phyloP scores from a whole-genome alignment of 2,113 vertebrate species.

The Herpailurus yagouaroundi region DNA sequence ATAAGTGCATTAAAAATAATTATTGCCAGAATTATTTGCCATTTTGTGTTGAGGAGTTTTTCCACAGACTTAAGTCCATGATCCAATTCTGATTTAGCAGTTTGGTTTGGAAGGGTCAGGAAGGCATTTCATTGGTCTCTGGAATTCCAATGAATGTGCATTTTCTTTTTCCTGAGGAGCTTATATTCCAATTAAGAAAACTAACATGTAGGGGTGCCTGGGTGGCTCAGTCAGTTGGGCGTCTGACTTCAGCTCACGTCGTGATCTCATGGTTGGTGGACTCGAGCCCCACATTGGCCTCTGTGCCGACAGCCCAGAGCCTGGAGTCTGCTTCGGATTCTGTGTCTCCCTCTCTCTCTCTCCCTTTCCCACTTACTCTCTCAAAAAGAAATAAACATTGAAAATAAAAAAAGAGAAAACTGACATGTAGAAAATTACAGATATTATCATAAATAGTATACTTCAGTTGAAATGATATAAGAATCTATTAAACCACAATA shows the following conservation, averaged over 20 bases:
- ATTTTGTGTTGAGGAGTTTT: not conserved
- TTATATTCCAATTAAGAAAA: not conserved
- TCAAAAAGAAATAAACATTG: too few relatives aligned
- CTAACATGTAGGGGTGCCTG: not conserved
- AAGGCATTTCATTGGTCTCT: not conserved
- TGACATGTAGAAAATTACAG: not conserved
- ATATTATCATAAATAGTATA: not conserved
- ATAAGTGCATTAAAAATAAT: not conserved
- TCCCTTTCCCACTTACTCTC: too few relatives aligned
- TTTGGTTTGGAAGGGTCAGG: not conserved
- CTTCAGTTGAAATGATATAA: not conserved
- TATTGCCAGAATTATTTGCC: not conserved
- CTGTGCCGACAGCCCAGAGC: too few relatives aligned
- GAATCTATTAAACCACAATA: not conserved
- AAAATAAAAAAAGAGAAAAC: not conserved
- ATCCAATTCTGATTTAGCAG: not conserved
- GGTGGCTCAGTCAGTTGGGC: too few relatives aligned
- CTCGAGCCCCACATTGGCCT: too few relatives aligned
- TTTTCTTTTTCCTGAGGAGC: not conserved
- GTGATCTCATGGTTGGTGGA: too few relatives aligned
- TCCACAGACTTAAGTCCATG: not conserved
- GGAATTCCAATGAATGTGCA: not conserved
- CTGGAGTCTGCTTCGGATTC: too few relatives aligned
- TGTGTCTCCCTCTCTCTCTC: too few relatives aligned
- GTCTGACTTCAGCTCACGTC: too few relatives aligned